A percentile compares a stretch with the other conserved stretches of the same genome.
These are phyloP conservation scores for Erynnis tages DNA, from an alignment of 2,888 invertebrate genomes.

Conservation along the genomic window DNA sequence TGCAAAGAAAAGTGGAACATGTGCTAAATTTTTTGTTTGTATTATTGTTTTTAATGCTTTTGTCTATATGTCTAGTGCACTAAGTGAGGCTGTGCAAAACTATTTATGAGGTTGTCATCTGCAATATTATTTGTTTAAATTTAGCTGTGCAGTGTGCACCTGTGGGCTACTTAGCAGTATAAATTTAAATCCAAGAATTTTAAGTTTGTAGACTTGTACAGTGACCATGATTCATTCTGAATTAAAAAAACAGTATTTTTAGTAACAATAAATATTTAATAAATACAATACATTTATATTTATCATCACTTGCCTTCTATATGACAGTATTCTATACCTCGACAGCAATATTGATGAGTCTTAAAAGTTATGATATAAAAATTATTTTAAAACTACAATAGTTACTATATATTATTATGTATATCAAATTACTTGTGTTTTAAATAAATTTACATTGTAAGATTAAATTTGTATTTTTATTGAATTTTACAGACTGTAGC, in stretches of 20 bases:
- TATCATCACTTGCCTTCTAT: background rate
- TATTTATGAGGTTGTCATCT: constrained; percentile 1
- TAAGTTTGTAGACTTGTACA: background rate
- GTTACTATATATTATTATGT: constrained; percentile 17
- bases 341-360: constrained; percentile 12
- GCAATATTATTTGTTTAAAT: constrained; percentile 5
- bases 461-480: constrained; percentile 2
- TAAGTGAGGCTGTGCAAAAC: constrained; percentile 19
- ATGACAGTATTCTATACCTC: constrained; percentile 7
- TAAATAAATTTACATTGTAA: constrained; percentile 19
- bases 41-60: constrained; percentile 21
- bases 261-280: constrained; percentile 2
- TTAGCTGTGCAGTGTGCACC: background rate
- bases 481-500: background rate
- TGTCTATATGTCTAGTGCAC: constrained; percentile 8
- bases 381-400: constrained; percentile 21
- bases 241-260: constrained; percentile 13
- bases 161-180: constrained; percentile 1
- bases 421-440: constrained; percentile 20
- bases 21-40: constrained; percentile 17
- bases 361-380: constrained; percentile 12
- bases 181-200: too few species aligned
- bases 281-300: background rate
- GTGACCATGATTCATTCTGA: background rate
- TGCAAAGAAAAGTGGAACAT: background rate